A percentile compares a stretch with the other conserved stretches of the same genome.
phyloP scores from a whole-genome alignment of 1,140 invertebrate genomes.

The Akabosia matsudoensis region DNA sequence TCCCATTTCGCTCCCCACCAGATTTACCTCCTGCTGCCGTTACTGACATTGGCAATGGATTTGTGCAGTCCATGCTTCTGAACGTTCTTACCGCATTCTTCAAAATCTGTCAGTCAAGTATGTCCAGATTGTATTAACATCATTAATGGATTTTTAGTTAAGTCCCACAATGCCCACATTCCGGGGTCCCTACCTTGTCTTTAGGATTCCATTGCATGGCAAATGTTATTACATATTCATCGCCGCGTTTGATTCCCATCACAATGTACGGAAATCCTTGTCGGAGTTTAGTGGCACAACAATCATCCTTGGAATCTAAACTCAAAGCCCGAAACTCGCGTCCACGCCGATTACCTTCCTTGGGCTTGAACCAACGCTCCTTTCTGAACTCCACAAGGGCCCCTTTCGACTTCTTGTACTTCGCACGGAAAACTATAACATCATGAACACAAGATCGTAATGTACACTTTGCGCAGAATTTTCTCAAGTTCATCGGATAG shows the following conservation, averaged over 20 bases:
- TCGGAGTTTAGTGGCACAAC: conserved; percentile 50
- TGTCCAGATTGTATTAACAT: conserved; percentile 13
- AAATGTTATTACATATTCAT: conserved; percentile 54
- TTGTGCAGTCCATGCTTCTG: conserved; percentile 53
- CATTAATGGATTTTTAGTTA: neutral
- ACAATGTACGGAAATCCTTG: conserved; percentile 52
- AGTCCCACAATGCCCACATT: neutral
- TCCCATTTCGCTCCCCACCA: neutral
- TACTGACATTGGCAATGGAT: conserved; percentile 52
- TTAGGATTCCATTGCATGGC: conserved; percentile 54
- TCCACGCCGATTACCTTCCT: conserved; percentile 49
- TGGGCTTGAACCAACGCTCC: conserved; percentile 50
- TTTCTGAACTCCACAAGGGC: conserved; percentile 52
- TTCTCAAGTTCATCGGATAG: too few species aligned
- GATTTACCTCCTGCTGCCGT: conserved; percentile 41
- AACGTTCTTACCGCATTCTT: conserved; percentile 53
- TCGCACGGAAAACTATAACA: conserved; percentile 54
- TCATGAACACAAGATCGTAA: too few species aligned
- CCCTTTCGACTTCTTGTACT: conserved; percentile 50
- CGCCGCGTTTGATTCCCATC: conserved; percentile 54
- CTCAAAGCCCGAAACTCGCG: conserved; percentile 49
- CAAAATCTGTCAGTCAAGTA: conserved; percentile 47
- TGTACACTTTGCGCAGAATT: too few species aligned
- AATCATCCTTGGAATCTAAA: conserved; percentile 52
- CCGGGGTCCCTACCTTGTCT: conserved; percentile 50